Evolutionary conservation across 2,797 vertebrate species (phyloP).

Genomic region (Peromyscus nudipes): DNA sequence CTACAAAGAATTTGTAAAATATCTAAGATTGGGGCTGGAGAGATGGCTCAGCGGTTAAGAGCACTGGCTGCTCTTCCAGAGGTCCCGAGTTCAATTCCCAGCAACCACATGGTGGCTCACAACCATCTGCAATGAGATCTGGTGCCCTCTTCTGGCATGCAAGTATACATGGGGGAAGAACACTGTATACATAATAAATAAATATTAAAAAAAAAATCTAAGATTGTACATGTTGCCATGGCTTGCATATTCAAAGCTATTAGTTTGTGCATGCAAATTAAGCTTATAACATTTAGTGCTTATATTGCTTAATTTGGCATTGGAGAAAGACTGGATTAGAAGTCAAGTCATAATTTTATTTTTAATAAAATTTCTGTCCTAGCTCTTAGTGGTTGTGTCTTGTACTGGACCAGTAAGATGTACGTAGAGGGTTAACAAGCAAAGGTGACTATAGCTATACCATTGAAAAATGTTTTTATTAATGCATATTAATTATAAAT

Average conservation of each 20-base stretch:
- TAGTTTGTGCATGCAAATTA: neutral
- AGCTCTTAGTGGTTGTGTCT: constrained; percentile 2
- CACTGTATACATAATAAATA: too few relatives aligned
- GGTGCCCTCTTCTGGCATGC: too few relatives aligned
- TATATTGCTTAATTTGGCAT: neutral
- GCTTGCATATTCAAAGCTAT: neutral
- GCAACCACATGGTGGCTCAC: too few relatives aligned
- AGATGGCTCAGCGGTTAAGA: too few relatives aligned
- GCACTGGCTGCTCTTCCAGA: too few relatives aligned
- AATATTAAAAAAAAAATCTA: too few relatives aligned
- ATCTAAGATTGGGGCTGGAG: constrained; percentile 15
- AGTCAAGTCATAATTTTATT: neutral
- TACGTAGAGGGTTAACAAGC: neutral
- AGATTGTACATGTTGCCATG: neutral
- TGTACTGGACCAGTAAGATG: neutral
- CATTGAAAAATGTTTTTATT: neutral
- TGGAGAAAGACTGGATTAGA: neutral
- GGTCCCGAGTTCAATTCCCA: too few relatives aligned
- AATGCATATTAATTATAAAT: neutral
- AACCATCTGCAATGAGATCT: too few relatives aligned
- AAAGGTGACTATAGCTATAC: neutral
- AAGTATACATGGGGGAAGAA: too few relatives aligned
- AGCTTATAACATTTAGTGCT: neutral
- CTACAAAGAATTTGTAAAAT: neutral
- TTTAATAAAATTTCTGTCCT: constrained; percentile 20